Evolutionary conservation across 2,888 invertebrate genomes (phyloP).

Genomic region (Creontiades dilutus): DNA sequence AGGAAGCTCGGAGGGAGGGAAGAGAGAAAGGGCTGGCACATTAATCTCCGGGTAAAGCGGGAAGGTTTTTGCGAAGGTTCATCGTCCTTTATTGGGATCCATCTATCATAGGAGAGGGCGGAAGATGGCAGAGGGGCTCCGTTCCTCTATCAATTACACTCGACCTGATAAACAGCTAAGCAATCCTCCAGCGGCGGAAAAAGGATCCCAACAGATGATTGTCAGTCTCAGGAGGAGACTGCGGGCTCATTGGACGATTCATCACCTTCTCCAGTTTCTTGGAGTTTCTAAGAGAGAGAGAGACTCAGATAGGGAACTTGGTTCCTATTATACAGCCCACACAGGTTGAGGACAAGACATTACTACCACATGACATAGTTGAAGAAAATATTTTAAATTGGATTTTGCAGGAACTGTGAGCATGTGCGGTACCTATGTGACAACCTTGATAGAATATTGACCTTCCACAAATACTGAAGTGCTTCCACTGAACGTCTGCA

Average conservation of each 20-base stretch:
- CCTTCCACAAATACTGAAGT: no score
- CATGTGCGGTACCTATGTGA: no score
- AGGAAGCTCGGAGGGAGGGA: background rate
- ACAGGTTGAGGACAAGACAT: no score
- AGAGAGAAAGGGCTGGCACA: slow-evolving; percentile 47
- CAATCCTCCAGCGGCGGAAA: slow-evolving; percentile 49
- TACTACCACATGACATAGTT: no score
- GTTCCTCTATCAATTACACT: slow-evolving; percentile 65
- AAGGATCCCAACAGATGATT: slow-evolving; percentile 12
- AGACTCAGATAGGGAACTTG: no score
- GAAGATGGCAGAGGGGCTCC: background rate
- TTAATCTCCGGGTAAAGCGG: slow-evolving; percentile 54
- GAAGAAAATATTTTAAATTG: no score
- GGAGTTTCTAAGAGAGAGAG: background rate
- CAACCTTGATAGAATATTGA: no score
- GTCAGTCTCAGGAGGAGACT: background rate
- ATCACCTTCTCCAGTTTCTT: slow-evolving; percentile 14
- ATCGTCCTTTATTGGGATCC: slow-evolving; percentile 61
- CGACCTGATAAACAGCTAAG: slow-evolving; percentile 65
- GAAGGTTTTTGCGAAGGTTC: slow-evolving; percentile 59
- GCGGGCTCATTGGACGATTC: background rate
- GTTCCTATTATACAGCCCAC: no score
- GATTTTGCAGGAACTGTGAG: no score
- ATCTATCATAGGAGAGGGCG: slow-evolving; percentile 53
- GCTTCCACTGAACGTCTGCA: no score